These are phyloP conservation scores for Myripristis murdjan DNA, from an alignment of 2,797 vertebrate genomes.

Conservation along the genomic window DNA sequence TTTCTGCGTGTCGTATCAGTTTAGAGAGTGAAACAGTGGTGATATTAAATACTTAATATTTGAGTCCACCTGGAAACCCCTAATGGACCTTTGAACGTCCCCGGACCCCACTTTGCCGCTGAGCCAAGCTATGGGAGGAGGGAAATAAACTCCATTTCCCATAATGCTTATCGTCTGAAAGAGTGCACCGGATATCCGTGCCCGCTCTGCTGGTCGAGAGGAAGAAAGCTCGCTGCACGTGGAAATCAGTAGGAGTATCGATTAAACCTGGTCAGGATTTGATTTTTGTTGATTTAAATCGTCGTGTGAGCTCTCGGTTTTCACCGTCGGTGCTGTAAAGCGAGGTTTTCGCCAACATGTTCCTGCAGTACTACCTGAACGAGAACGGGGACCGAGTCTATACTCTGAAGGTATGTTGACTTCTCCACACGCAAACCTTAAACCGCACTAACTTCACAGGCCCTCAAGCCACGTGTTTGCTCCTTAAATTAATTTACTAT, in stretches of 20 bases:
- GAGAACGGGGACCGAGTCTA: conserved; percentile 90
- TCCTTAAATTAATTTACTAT: too few relatives aligned
- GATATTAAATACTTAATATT: too few relatives aligned
- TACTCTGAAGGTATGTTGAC: conserved; percentile 88
- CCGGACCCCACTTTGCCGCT: too few relatives aligned
- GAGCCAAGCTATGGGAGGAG: not conserved
- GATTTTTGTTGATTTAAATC: not conserved
- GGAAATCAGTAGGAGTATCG: not conserved
- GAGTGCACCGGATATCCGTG: conserved; percentile 61
- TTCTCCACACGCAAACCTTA: too few relatives aligned
- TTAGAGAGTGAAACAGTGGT: too few relatives aligned
- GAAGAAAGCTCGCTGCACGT: conserved; percentile 46
- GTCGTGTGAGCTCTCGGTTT: not conserved
- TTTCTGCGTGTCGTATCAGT: too few relatives aligned
- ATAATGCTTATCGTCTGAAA: conserved; percentile 17
- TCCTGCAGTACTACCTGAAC: conserved; percentile 89
- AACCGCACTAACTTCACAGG: too few relatives aligned
- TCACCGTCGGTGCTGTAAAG: not conserved
- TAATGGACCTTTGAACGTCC: too few relatives aligned
- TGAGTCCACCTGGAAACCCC: too few relatives aligned
- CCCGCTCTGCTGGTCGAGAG: rapidly evolving
- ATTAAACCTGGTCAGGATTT: not conserved
- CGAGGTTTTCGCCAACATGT: conserved; percentile 79
- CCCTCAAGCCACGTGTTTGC: too few relatives aligned
- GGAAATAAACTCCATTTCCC: conserved; percentile 63